Base-by-base conservation (phyloP, 2,113 vertebrate species). In the Gymnarchus niloticus region DNA sequence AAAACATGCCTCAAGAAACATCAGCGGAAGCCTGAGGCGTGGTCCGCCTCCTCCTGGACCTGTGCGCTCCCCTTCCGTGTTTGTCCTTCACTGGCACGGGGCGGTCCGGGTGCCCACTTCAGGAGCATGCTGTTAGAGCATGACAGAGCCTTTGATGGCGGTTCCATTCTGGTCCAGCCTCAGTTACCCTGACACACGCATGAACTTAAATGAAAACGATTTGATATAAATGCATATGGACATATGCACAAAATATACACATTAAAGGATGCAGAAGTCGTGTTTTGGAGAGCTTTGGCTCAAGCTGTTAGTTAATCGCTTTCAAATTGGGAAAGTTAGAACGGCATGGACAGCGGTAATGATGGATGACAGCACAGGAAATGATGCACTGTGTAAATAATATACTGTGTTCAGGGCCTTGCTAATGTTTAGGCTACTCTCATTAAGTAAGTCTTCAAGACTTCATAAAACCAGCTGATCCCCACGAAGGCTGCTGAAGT, bases 381-480 rank as follows among this genome's bases (percentile, higher is more conserved):
- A 82, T 52, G 48, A 54, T 54, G 80, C 44, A 6, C 10, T 56
- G 1, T 82, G 25, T 52, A 56, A 54, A 28, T 82, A 49, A 54
- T 82, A 82, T 28, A 33, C 80, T 82, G 25, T 10, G 80, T 82
- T 82, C 80, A 33, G 25, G 9, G 48, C 23, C 44, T 81, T 49
- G 8, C 49, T 81, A 81, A 81, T 48, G 23, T 54, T 54, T 25
- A 51, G 51, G 51, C 25, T 52, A 10, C 80, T 28, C 49, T 82
- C 49, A 54, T 82, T 82, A 81, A 81, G 44, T 82, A 21, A 82
- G n/a, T 56, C 44, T 25, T 21, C 80, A 12, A 17, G 80, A 54
- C 49, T 82, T 17, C 28, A 54, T 82, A 82, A 82, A 82, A 82
- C 48, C 25, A 56, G 54, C 46, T 54, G 80, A 82, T 28, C 49